These are phyloP conservation scores for Ctenopoma kingsleyae DNA, from an alignment of 2,797 vertebrate genomes.

Conservation along the genomic window DNA sequence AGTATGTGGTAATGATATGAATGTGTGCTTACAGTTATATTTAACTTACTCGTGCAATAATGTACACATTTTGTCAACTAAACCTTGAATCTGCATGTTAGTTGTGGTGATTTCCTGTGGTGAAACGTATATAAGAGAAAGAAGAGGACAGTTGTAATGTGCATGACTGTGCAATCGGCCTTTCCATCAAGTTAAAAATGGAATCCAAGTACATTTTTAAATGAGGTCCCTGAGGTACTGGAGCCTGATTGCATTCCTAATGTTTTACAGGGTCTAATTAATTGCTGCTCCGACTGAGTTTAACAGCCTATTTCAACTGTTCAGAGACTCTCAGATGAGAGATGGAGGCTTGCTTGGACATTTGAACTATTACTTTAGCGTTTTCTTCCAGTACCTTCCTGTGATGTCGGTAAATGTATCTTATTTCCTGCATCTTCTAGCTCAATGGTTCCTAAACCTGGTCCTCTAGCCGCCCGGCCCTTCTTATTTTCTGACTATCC, in stretches of 20 bases:
- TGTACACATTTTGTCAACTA: not conserved
- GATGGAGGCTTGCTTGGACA: slow-evolving; percentile 1
- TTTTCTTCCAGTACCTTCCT: no score
- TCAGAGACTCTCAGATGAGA: slow-evolving; percentile 30
- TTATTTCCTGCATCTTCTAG: not conserved
- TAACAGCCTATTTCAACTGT: slow-evolving; percentile 55
- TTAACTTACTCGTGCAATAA: no score
- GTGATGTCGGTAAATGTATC: not conserved
- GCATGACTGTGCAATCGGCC: slow-evolving; percentile 9
- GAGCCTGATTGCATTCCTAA: slow-evolving; percentile 62
- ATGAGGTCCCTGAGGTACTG: slow-evolving; percentile 46
- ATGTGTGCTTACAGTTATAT: not conserved
- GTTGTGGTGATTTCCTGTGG: not conserved
- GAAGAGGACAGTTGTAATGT: not conserved
- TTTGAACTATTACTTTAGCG: not conserved
- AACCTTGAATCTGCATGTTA: not conserved
- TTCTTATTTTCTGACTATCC: no score
- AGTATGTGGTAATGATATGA: not conserved
- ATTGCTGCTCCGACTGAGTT: slow-evolving; percentile 60
- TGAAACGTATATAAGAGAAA: not conserved
- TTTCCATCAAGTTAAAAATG: slow-evolving; percentile 28
- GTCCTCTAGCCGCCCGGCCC: no score
- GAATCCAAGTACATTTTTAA: slow-evolving; percentile 50
- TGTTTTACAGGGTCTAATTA: slow-evolving; percentile 73
- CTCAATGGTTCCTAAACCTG: no score